phyloP scores from a whole-genome alignment of 2,797 vertebrate species.

The Picus viridis region DNA sequence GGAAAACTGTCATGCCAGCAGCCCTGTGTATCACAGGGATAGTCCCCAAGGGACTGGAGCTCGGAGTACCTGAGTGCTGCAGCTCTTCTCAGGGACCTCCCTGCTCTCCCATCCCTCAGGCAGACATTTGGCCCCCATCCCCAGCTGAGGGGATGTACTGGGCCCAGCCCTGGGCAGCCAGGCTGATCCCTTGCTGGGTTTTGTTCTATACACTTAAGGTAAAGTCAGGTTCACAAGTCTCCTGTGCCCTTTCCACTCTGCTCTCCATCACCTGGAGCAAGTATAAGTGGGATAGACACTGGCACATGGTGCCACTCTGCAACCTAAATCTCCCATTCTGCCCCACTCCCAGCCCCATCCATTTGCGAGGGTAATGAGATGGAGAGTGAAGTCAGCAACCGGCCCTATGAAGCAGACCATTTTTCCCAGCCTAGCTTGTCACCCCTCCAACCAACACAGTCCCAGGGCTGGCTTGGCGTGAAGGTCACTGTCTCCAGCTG shows the following conservation, averaged over 20 bases:
- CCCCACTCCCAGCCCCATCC: background rate
- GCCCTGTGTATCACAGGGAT: background rate
- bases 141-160: background rate
- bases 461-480: background rate
- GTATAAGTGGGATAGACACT: accelerated
- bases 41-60: background rate
- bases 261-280: background rate
- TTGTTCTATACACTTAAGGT: background rate
- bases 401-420: background rate
- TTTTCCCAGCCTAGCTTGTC: background rate
- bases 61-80: background rate
- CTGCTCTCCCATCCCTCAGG: background rate
- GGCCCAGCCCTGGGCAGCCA: accelerated
- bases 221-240: background rate
- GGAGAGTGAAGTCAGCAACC: background rate
- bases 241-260: background rate
- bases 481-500: background rate
- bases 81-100: background rate
- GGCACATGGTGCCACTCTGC: background rate
- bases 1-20: background rate
- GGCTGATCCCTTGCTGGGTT: background rate
- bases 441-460: background rate
- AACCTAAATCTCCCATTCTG: background rate
- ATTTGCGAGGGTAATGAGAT: background rate
- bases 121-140: background rate